Base-by-base conservation (phyloP, 2,113 vertebrate genomes). In the Saguinus midas region DNA sequence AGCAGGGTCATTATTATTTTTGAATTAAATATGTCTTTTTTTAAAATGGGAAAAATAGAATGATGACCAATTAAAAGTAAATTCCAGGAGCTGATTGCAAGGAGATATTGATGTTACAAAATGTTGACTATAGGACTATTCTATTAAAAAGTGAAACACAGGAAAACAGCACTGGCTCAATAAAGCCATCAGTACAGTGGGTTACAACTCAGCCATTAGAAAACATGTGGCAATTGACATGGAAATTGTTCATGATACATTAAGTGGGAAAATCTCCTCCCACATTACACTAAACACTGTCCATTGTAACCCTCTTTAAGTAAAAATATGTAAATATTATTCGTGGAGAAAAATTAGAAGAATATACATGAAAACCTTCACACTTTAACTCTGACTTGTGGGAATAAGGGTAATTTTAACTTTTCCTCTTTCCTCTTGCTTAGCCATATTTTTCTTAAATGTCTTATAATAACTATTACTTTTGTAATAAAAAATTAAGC, bases 401-500 rank as follows among this genome's bases (percentile, higher is more conserved):
- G 55, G 43, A 95, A 73, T 70, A 55, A 82, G 50, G 66, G 40
- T 70, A 32, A 64, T 78, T 95, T 94, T 87, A 72, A 88, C 55
- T 45, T 93, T 93, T 78, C 55, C n/a, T 93, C 50, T 94, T 94
- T 78, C 55, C 43, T 93, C 50, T 75, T 58, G 37, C 27, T 91
- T 86, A 64, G 45, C 8, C 43, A 2, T 76, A 52, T 94, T 96
- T 85, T 91, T 23, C 29, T n/a, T 35, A 29, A 29, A 8, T 5
- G 70, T 57, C 27, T 76, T 18, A 94, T 52, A 82, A 48, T 75
- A 89, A 88, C 48, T 72, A 88, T 78, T 90, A 68, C 35, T 82
- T 91, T 91, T 73, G 57, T n/a, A 72, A 23, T 90, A 90, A 94
- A 94, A 87, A 94, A 61, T 83, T 61, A 92, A 66, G 20, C 29